phyloP scores from a whole-genome alignment of 2,113 vertebrate species.

The Catharus bicknelli region DNA sequence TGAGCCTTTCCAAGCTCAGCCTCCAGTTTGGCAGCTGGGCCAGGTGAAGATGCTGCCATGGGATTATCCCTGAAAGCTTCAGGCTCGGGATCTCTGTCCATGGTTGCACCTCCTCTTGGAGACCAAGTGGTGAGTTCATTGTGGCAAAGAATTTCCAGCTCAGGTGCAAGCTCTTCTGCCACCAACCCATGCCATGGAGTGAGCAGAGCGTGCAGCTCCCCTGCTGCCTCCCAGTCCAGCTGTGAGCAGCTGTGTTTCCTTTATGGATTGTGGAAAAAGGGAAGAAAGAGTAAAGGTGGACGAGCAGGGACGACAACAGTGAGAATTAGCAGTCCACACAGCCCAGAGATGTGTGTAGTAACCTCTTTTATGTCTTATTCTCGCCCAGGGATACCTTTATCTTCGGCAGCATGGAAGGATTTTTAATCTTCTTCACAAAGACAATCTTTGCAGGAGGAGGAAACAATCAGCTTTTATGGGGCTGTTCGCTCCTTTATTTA shows the following conservation, averaged over 20 bases:
- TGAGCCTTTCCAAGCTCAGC: neutral
- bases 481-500: constrained; percentile 49
- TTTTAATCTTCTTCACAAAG: constrained; percentile 60
- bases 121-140: rapidly evolving
- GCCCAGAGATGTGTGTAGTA: constrained; percentile 19
- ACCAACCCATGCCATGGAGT: rapidly evolving
- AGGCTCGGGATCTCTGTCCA: rapidly evolving
- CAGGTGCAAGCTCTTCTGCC: neutral
- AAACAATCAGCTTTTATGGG: constrained; percentile 54
- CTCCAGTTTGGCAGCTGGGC: neutral
- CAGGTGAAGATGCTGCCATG: neutral
- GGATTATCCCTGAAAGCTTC: neutral
- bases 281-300: neutral
- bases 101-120: neutral
- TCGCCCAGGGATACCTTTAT: constrained; percentile 49
- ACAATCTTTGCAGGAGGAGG: constrained; percentile 31
- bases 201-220: rapidly evolving
- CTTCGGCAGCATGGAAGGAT: neutral
- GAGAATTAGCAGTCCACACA: constrained; percentile 46
- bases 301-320: neutral
- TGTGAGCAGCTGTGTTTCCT: neutral
- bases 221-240: neutral
- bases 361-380: constrained; percentile 61
- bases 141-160: neutral
- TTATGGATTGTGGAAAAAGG: neutral